Evolutionary conservation across 2,113 vertebrate genomes (phyloP).

Genomic region (Perognathus longimembris): DNA sequence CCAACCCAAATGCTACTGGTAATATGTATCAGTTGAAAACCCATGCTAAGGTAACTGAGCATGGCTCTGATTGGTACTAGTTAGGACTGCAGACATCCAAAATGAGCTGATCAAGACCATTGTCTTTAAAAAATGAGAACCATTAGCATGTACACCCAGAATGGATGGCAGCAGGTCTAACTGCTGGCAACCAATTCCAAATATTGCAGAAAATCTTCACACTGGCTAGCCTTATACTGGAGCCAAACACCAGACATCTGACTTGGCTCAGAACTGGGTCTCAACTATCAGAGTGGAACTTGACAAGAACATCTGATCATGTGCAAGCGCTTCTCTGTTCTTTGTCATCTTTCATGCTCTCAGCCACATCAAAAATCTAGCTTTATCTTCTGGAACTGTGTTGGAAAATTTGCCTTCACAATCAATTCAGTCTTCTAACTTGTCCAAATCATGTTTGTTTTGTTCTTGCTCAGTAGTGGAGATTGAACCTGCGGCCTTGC

Average conservation of each 20-base stretch:
- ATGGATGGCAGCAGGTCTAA: neutral
- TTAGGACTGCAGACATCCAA: neutral
- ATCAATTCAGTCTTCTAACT: neutral
- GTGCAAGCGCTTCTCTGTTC: neutral
- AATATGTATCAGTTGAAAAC: slow-evolving; percentile 7
- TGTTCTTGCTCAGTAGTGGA: no score
- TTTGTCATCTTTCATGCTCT: neutral
- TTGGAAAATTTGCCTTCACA: neutral
- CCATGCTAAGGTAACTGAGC: neutral
- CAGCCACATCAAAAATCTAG: neutral
- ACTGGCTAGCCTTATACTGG: neutral
- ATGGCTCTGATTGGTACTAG: neutral
- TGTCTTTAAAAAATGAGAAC: neutral
- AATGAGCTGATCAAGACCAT: neutral
- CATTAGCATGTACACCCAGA: neutral
- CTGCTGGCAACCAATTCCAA: neutral
- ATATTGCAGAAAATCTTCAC: neutral
- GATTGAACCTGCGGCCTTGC: no score
- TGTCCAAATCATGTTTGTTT: neutral
- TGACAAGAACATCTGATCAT: neutral
- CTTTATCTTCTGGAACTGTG: neutral
- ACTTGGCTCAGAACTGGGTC: neutral
- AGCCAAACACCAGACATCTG: neutral
- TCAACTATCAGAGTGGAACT: neutral
- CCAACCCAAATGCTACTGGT: neutral